Base-by-base conservation (phyloP, 2,113 vertebrate genomes). In the Eulacestoma nigropectus region DNA sequence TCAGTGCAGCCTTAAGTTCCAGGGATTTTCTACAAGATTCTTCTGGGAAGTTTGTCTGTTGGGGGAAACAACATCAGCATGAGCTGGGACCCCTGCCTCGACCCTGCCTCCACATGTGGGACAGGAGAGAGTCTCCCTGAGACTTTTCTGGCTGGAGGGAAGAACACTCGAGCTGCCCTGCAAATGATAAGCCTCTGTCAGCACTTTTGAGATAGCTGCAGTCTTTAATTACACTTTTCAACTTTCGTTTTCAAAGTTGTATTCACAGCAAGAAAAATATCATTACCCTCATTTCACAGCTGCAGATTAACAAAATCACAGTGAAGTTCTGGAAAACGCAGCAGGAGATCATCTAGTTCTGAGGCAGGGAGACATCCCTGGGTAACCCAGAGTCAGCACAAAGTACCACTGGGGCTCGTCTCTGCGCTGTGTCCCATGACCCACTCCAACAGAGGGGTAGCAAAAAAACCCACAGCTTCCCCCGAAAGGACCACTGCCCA, bases 231-330 rank as follows among this genome's bases (percentile, higher is more conserved):
- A 44, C 5, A 49, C 20, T 56, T 80, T 65, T 52, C 72, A 52
- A 7, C 27, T 80, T 86, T 73, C 12, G 35, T 75, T 92, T 87
- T 64, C 19, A 0, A 83, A 75, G 49, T 83, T 78, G 65, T 73
- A 37, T 39, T 73, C 69, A 50, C 57, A 46, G 87, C 55, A 65
- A 80, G 53, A 46, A 94, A 84, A 94, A 52, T 56, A 49, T 44
- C 35, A 37, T 78, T 79, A 56, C 33, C 37, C 18, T 91, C 22
- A 68, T 83, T 95, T 95, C 85, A 72, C 42, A 62, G 82, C 70
- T 85, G 33, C 13, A 41, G 37, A 80, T 73, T n/a, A 73, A 82
- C 27, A 46, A 68, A 69, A 75, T 10, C 39, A 26, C 47, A 60
- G 7, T 2, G 41, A 74, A 73, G 49, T 7, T 2, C 76, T 74